Evolutionary conservation across 2,888 invertebrate genomes (phyloP), one percentile per base, ranked within the genome.

Genomic region (Pheosia gnoma): DNA sequence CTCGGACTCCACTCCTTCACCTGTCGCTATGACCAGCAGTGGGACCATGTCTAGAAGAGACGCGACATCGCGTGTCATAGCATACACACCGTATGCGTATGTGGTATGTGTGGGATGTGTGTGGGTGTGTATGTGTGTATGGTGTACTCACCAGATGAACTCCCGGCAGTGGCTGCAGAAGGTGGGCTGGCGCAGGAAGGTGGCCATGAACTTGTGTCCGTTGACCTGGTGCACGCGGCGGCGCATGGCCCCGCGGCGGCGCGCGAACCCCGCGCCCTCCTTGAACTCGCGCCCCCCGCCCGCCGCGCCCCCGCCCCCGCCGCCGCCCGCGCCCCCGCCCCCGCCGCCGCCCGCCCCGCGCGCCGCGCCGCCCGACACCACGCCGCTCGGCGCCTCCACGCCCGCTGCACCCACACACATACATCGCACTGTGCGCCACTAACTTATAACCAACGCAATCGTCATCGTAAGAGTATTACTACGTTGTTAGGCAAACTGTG

Each of bases 151-250:
- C 99, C 99, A 99, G 89, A 99, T 99, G 93, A 99, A 99, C 94
- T 99, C 99, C 79, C 97, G 96, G 94, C 99, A 99, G 94, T 99
- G 98, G 85, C 99, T 99, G 95, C 99, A 99, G 95, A 99, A 99
- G 79, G 99, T 99, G 74, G 99, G 99, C 93, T 99, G 99, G 59
- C 98, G 96, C 82, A 99, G 95, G 94, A 98, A 99, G 72, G 99
- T 99, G 74, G 99, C 99, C 99, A 99, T 99, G 94, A 99, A 99
- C 94, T 99, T 99, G 95, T 99, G 99, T 57, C 99, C 99, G 93
- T 98, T 99, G 81, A 96, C 96, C 95, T 99, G 98, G 94, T 99
- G 99, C 79, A 99, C 98, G 79, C 99, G 96, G 69, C 99, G 95
- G 67, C 99, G 96, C 98, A 99, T 98, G 71, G 99, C 99, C 72